Evolutionary conservation across 2,113 vertebrate genomes (phyloP), one percentile per base, ranked within the genome.

Genomic region (Hydropotes inermis): DNA sequence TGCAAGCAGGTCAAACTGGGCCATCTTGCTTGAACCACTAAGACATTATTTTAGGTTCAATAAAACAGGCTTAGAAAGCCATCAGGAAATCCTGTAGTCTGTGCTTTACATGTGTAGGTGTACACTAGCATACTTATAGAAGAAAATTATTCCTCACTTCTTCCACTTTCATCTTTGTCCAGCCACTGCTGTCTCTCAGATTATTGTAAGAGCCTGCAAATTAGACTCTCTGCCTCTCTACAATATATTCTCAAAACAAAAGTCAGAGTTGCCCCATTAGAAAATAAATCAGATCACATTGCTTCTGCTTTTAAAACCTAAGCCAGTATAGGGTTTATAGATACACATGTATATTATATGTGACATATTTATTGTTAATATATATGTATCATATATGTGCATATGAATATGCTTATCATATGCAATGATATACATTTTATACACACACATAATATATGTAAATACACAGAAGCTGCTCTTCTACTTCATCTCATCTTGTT

Each of bases 401-500:
- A 27, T 83, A 36, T 27, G n/a, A 55, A 55, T 55, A 52, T 27
- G 52, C n/a, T 83, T 55, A 55, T 36, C 7, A 1, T 55, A 39
- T 55, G 15, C 10, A 83, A 55, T 55, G 33, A 36, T 55, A 5
- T 15, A 55, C 27, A 78, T 16, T 43, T 13, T 76, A 76, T 43
- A 43, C 4, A 25, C 19, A 70, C 67, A 70, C n/a, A 70, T 23
- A 39, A 43, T 76, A 4, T 43, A 50, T 2, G 21, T 23, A 50
- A 61, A 23, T n/a, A 82, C 1, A 0, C 0, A 8, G 16, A 17
- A 19, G 25, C 6, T 27, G 2, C 25, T 43, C 14, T 1, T 60
- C 23, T 54, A 58, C 28, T 39, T 14, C 17, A 50, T 3, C 3
- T 28, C 28, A 17, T 17, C 19, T 8, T 27, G 2, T 64, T 30